These are phyloP conservation scores for Phaetusa simplex DNA, from an alignment of 2,113 vertebrate species.

Conservation along the genomic window DNA sequence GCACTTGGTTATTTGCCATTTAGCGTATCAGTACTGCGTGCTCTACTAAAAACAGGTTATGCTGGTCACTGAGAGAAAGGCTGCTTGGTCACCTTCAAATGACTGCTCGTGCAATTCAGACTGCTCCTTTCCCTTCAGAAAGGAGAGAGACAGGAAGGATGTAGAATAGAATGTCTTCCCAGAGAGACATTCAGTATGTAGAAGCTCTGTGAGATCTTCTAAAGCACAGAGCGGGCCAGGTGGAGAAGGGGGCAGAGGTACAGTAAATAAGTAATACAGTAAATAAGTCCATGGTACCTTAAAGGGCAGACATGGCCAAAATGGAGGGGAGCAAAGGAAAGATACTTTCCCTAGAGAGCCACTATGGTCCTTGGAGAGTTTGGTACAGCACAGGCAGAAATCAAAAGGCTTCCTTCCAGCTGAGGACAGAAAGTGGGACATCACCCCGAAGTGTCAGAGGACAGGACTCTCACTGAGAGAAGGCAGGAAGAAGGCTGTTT, in stretches of 20 bases:
- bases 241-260: background rate
- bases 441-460: background rate
- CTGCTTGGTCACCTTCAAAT: background rate
- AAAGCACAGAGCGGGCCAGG: background rate
- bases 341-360: background rate
- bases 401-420: background rate
- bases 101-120: too few relatives aligned
- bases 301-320: background rate
- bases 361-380: background rate
- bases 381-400: background rate
- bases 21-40: background rate
- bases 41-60: background rate
- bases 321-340: background rate
- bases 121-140: background rate
- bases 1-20: background rate
- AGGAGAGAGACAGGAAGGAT: background rate
- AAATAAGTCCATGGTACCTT: background rate
- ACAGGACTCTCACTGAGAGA: background rate
- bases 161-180: background rate
- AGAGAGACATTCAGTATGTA: background rate
- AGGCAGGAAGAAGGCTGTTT: background rate
- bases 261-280: background rate
- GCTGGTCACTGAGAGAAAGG: background rate
- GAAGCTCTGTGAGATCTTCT: background rate
- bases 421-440: background rate